Conservation (phyloP, 2,797 vertebrate genomes). For the Micrastur ruficollis region DNA sequence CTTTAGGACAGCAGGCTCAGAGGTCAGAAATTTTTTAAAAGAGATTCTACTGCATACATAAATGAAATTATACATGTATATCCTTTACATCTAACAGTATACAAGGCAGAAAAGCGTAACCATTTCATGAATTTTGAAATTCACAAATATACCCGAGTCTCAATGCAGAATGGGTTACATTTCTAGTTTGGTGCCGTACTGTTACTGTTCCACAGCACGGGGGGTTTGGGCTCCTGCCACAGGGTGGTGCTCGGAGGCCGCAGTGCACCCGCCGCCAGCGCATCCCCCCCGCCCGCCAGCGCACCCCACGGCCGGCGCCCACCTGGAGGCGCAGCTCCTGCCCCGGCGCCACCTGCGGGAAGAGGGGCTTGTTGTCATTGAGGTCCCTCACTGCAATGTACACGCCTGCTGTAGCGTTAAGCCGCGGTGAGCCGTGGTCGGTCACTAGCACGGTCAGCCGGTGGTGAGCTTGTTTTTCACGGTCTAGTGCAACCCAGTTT, state of each 20-base stretch:
- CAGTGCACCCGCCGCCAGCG: neutral
- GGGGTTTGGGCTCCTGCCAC: slow-evolving; percentile 34
- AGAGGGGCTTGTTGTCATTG: slow-evolving; percentile 87
- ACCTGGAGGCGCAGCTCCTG: slow-evolving; percentile 80
- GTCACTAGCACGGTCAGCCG: slow-evolving; percentile 83
- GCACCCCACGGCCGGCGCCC: neutral
- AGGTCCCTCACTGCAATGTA: slow-evolving; percentile 82
- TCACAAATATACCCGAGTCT: neutral
- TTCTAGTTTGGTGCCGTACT: rapidly evolving
- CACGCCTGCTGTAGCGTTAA: slow-evolving; percentile 78
- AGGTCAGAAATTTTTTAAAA: neutral
- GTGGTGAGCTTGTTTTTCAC: slow-evolving; percentile 82
- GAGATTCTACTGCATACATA: rapidly evolving
- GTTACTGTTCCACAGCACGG: neutral
- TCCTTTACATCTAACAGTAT: neutral
- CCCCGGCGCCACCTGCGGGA: slow-evolving; percentile 77
- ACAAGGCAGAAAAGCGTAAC: neutral
- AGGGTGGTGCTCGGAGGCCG: slow-evolving; percentile 68
- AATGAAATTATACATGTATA: rapidly evolving
- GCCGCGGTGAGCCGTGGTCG: slow-evolving; percentile 83
- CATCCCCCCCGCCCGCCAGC: neutral
- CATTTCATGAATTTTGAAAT: neutral
- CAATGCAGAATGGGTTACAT: rapidly evolving
- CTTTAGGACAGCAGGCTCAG: rapidly evolving
- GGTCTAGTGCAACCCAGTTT: slow-evolving; percentile 86